Evolutionary conservation across 2,797 vertebrate genomes (phyloP), one percentile per base, ranked within the genome.

Genomic region (Amblyraja radiata): DNA sequence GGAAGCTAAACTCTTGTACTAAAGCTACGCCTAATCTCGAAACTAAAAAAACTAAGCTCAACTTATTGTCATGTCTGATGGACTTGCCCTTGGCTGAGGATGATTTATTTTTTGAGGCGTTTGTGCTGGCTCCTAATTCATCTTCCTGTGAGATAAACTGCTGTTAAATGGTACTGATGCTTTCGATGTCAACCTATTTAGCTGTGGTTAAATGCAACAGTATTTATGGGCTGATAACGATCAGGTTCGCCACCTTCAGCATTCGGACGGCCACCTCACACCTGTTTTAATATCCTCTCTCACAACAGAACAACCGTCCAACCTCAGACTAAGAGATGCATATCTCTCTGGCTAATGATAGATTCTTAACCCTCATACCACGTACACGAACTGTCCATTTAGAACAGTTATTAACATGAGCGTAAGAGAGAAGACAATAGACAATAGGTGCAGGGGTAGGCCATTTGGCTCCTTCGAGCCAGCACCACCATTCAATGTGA

Each of bases 261-360:
- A 88, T 39, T 76, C 58, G 71, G 46, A 92, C 14, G 90, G n/a
- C 23, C 16, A 74, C 61, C 7, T 90, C 86, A 23, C 86, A 90
- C 39, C 90, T 92, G 90, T 92, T 92, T 54, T 36, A 68, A 36
- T 68, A 88, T 88, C 84, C 84, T 74, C 46, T 92, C 92, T 92
- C 32, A 13, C 11, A 91, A 91, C 23, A 28, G 71, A 92, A 92
- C 71, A 92, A 92, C 39, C 58, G 90, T 76, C 16, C 28, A 32
- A 5, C 36, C 76, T 54, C 39, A 54, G 76, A 76, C 71, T 46
- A 54, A 39, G 46, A 76, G 90, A 76, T 92, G 23, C 28, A 54
- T 92, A 92, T 92, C 71, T 92, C 54, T 23, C 23, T 46, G 71
- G 9, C 21, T 73, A n/a, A 74, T 92, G 73, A 54, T 76, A 58